Evolutionary conservation across 1,140 invertebrate species (phyloP).

Genomic region (Ceratina japonica): DNA sequence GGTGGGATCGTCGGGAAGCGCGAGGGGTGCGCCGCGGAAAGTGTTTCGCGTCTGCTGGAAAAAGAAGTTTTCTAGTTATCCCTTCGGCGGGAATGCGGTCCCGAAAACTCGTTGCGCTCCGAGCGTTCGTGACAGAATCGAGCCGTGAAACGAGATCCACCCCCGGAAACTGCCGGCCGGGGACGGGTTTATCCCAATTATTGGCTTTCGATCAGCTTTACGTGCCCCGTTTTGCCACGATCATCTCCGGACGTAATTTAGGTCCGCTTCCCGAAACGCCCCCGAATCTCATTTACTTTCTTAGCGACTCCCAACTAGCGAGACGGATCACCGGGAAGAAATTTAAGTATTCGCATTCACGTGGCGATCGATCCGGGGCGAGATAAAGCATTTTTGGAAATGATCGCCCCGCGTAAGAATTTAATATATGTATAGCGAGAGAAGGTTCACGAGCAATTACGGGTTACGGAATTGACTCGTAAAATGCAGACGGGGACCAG

Average conservation of each 20-base stretch:
- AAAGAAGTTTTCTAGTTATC: constrained; percentile 79
- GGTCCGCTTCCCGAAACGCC: background rate
- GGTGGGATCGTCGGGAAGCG: constrained; percentile 42
- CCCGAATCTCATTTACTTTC: background rate
- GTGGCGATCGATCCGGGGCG: background rate
- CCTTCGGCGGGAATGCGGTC: constrained; percentile 65
- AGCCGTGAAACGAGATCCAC: constrained; percentile 79
- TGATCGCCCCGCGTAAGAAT: background rate
- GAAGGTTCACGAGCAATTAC: background rate
- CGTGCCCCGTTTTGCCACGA: constrained; percentile 26
- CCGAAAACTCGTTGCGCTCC: constrained; percentile 62
- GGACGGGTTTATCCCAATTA: constrained; percentile 74
- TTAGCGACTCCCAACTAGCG: background rate
- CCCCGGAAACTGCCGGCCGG: constrained; percentile 55
- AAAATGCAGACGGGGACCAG: background rate
- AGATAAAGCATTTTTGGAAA: background rate
- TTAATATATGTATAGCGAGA: background rate
- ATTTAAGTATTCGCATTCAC: background rate
- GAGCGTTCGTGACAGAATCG: constrained; percentile 75
- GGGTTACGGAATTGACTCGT: background rate
- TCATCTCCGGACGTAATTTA: constrained; percentile 23
- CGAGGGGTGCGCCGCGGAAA: constrained; percentile 39
- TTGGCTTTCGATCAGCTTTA: constrained; percentile 64
- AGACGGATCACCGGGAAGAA: background rate
- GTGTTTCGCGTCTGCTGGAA: constrained; percentile 47